Evolutionary conservation across 2,113 vertebrate species (phyloP).

Genomic region (Nanorana parkeri): DNA sequence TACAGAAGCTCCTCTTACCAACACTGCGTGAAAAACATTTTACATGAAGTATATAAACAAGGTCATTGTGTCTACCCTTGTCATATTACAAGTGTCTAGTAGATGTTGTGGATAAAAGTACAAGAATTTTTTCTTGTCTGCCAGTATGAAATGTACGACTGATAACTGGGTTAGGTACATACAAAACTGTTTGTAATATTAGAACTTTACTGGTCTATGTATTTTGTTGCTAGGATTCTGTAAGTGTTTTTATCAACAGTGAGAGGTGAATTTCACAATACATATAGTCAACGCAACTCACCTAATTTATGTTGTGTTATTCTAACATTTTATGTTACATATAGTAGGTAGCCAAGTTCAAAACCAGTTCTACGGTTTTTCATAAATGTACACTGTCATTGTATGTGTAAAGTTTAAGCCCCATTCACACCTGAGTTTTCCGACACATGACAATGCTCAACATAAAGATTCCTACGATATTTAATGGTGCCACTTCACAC

Average conservation of each 20-base stretch:
- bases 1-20: too few species aligned
- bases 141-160: background rate
- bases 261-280: constrained; percentile 16
- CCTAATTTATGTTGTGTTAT: background rate
- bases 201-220: background rate
- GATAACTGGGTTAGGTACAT: background rate
- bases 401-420: too few species aligned
- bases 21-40: too few species aligned
- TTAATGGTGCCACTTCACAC: too few species aligned
- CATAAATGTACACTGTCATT: too few species aligned
- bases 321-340: too few species aligned
- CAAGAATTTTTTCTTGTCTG: background rate
- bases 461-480: too few species aligned
- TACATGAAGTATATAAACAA: too few species aligned
- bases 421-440: too few species aligned
- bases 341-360: too few species aligned
- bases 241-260: constrained; percentile 19
- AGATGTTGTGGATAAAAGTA: background rate
- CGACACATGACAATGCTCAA: too few species aligned
- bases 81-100: background rate
- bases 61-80: background rate
- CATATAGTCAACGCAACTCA: background rate
- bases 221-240: constrained; percentile 30
- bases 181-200: background rate
- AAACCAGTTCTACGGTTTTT: too few species aligned